Conservation (phyloP, 1,140 invertebrate species). For the Atta cephalotes region DNA sequence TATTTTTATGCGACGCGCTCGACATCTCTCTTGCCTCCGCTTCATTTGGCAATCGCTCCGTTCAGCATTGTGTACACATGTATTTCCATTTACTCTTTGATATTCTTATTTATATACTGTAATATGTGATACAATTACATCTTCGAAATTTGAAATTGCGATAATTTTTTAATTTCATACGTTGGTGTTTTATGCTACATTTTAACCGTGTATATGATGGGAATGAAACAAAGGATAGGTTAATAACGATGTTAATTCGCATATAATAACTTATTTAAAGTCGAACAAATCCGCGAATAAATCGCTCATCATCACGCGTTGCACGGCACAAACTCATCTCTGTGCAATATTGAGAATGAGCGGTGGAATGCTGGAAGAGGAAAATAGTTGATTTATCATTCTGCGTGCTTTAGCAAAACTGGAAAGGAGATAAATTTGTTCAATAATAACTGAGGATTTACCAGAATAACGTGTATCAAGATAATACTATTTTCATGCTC, state of each 20-base stretch:
- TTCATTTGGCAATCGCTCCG: not conserved
- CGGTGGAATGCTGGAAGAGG: conserved; percentile 22
- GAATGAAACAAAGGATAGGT: conserved; percentile 1
- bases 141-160: not conserved
- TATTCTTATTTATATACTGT: not conserved
- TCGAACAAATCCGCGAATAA: conserved; percentile 54
- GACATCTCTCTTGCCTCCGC: not conserved
- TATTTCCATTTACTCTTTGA: conserved; percentile 15
- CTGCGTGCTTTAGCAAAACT: conserved; percentile 1
- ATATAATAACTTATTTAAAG: conserved; percentile 39
- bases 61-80: not conserved
- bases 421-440: conserved; percentile 54
- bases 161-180: not conserved
- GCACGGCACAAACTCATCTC: not conserved
- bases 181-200: not conserved
- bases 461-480: conserved; percentile 37
- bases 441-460: conserved; percentile 48
- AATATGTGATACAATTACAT: not conserved
- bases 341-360: conserved; percentile 53
- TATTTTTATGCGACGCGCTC: conserved; percentile 4
- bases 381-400: conserved; percentile 57
- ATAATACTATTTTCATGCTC: conserved; percentile 47
- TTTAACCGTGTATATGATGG: not conserved
- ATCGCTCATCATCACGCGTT: conserved; percentile 32
- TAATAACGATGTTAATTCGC: conserved; percentile 27